A percentile compares a stretch with the other conserved stretches of the same genome.
These are phyloP conservation scores for Whitmania pigra DNA, from an alignment of 1,140 invertebrate species.

Conservation along the genomic window DNA sequence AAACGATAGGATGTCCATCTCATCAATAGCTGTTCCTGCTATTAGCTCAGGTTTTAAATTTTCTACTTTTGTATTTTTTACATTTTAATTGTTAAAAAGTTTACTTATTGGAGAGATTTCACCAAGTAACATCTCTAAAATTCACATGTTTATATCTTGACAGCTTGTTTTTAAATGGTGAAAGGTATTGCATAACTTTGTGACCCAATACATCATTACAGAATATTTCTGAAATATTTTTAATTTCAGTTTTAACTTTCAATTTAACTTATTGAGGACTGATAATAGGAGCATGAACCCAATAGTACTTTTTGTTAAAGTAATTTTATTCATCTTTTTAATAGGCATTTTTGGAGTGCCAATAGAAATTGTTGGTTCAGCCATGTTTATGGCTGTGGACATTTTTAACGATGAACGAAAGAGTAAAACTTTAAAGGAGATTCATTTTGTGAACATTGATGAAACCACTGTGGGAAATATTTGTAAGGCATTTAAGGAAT, in stretches of 20 bases:
- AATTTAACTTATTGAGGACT: no score
- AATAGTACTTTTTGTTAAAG: no score
- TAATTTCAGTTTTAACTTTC: no score
- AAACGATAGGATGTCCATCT: conserved; percentile 26
- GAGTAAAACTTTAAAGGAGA: conserved; percentile 6
- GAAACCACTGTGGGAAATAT: neutral
- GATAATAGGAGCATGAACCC: no score
- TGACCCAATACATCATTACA: no score
- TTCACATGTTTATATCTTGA: no score
- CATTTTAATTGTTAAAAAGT: neutral
- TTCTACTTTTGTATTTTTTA: neutral
- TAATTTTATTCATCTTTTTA: neutral
- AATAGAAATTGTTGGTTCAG: neutral
- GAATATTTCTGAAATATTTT: no score
- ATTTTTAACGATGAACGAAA: neutral
- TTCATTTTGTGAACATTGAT: conserved; percentile 10
- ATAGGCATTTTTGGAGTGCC: neutral
- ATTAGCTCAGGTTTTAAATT: conserved; percentile 31
- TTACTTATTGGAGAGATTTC: no score
- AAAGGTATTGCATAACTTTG: no score
- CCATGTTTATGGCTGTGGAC: neutral
- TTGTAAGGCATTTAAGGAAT: neutral
- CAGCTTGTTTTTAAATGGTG: no score
- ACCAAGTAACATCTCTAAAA: no score
- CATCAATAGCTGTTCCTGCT: conserved; percentile 30